These are phyloP conservation scores for Oryctolagus cuniculus DNA, from an alignment of 2,113 vertebrate species.

Conservation along the genomic window DNA sequence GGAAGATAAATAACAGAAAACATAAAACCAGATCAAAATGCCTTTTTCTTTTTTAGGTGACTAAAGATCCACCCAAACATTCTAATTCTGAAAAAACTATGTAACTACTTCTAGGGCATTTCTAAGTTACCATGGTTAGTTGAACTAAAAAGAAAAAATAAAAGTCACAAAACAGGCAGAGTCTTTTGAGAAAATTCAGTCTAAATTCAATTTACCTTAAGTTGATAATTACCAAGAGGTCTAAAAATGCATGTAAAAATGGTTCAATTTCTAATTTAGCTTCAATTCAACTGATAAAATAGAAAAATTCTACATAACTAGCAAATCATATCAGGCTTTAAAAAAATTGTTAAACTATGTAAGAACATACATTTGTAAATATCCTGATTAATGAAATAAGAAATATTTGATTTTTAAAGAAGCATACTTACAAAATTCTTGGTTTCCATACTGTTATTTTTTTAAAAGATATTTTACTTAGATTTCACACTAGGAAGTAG, in stretches of 20 bases:
- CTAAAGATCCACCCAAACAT: neutral
- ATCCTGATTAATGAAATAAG: constrained; percentile 50
- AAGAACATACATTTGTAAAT: constrained; percentile 30
- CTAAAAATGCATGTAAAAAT: constrained; percentile 60
- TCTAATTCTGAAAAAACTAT: constrained; percentile 66
- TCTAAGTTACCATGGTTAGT: constrained; percentile 37
- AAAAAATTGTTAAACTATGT: constrained; percentile 52
- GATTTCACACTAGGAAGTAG: constrained; percentile 29
- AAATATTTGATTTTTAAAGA: constrained; percentile 12
- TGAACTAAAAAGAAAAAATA: constrained; percentile 37
- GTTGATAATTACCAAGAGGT: neutral
- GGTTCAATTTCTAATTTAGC: constrained; percentile 51
- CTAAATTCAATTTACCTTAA: constrained; percentile 47
- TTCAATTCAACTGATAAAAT: constrained; percentile 41
- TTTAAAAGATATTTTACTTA: constrained; percentile 32
- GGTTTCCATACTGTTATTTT: constrained; percentile 6
- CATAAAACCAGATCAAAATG: constrained; percentile 40
- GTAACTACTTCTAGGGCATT: constrained; percentile 41
- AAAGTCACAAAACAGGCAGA: neutral
- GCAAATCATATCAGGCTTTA: constrained; percentile 39
- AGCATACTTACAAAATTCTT: constrained; percentile 47
- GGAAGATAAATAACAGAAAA: neutral
- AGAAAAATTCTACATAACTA: constrained; percentile 36
- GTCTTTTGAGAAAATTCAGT: neutral
- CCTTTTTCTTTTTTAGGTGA: neutral